Evolutionary conservation across 2,888 invertebrate genomes (phyloP), one percentile per base, ranked within the genome.

Genomic region (Athripsodes cinereus): DNA sequence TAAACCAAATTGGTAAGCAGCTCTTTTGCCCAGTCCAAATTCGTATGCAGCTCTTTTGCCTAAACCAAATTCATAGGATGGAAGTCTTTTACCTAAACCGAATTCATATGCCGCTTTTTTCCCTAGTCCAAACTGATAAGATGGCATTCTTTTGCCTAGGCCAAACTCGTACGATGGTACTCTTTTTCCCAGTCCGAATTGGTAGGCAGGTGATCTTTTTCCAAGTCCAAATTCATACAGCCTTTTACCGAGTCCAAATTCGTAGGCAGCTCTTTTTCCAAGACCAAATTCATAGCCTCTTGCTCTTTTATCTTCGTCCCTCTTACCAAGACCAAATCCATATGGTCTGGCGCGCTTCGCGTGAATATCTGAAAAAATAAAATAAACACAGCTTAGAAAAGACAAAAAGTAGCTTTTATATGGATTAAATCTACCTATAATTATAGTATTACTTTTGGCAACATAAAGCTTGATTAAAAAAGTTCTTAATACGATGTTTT

Each of bases 301-400:
- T 11, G 47, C 20, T 49, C 52, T 34, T 26, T 56, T 53, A 13
- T 56, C 55, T 22, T 53, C 59, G 16, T 56, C 53, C 18, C 57
- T 79, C 65, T 87, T 83, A 1, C 87, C 87, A n/a, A 87, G 74
- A 0, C 87, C 87, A 67, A 87, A 87, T 22, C 84, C 82, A 72
- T 86, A 87, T 0, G 83, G 82, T 21, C 83, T 81, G 22, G 81
- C 79, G 57, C 86, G 79, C 70, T 87, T 84, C 44, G 68, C 66
- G 64, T 75, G 74, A 58, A 72, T 74, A 31, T 67, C 78, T 79
- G 70, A 26, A 59, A 65, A 52, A 26, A 57, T 26, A n/a, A n/a
- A n/a, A n/a, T n/a, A n/a, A n/a, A n/a, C n/a, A n/a, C n/a, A n/a
- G n/a, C n/a, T n/a, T n/a, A n/a, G n/a, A n/a, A n/a, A n/a, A n/a